Evolutionary conservation across 2,888 invertebrate genomes (phyloP), one percentile per base, ranked within the genome.

Genomic region (Sceliomorpha sp.): DNA sequence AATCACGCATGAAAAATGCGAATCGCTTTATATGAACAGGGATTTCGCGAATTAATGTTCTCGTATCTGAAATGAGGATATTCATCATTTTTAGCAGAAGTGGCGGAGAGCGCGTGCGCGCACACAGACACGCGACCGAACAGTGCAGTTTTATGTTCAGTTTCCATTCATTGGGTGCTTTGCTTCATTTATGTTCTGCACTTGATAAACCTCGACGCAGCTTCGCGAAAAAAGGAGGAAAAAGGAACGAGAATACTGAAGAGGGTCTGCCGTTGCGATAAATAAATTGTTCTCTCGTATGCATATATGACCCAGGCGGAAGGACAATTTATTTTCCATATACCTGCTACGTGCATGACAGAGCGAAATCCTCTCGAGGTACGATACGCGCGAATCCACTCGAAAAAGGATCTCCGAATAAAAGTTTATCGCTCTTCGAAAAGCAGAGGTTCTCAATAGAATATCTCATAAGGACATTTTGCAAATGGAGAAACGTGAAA

Each of bases 301-400:
- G 39, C 56, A 63, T 64, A 44, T 59, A 63, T 70, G 66, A 50
- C 26, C 58, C 56, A 53, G 62, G 56, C 58, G 74, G 67, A 58
- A 70, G 59, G 74, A 74, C 72, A 73, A 78, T 78, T 75, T 76
- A 68, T 73, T 73, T 75, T 69, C 72, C 56, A 62, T 51, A 59
- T 48, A 51, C 45, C 44, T 17, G 14, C 44, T 55, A 12, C 31
- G 15, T 27, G 36, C 17, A 62, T 51, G 59, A 60, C 69, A 68
- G 60, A 63, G 55, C 32, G 45, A 15, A 58, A 48, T 51, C 51
- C 62, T 47, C 51, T 42, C 42, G 70, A 60, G 36, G 42, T 15
- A 55, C 31, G 45, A 50, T 56, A 48, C 27, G 36, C 34, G 40
- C 45, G 39, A 42, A 70, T 26, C 45, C 48, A 37, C 48, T 50